Percentiles rank a stretch among this genome's conserved stretches.
phyloP scores from a whole-genome alignment of 92 coral and sea anemone genomes.

The Paramuricea clavata region DNA sequence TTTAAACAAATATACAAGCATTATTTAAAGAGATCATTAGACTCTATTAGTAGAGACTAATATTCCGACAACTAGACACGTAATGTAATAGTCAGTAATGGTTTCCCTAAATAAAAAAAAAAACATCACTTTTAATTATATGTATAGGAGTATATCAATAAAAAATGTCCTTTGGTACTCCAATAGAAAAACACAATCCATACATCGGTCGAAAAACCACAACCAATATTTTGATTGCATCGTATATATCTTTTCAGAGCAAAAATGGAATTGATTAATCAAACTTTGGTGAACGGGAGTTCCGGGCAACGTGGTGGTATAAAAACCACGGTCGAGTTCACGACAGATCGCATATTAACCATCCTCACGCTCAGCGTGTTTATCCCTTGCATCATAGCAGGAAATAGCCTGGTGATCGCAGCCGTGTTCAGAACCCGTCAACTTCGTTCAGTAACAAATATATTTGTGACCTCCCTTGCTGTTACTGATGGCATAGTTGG shows the following conservation, averaged over 20 bases:
- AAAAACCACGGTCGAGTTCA: neutral
- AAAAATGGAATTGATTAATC: neutral
- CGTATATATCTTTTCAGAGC: neutral
- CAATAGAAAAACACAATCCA: no score
- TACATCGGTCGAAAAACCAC: no score
- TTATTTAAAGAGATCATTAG: neutral
- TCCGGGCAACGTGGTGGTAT: neutral
- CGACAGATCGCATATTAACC: slow-evolving; percentile 18
- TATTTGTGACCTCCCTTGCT: slow-evolving; percentile 29
- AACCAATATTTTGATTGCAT: neutral
- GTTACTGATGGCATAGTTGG: slow-evolving; percentile 26
- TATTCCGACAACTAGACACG: neutral
- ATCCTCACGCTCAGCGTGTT: slow-evolving; percentile 3
- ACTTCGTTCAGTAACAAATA: slow-evolving; percentile 24
- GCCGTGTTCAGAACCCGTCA: slow-evolving; percentile 14
- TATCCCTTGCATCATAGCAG: slow-evolving; percentile 30
- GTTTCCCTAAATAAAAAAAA: no score
- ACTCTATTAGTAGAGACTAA: neutral
- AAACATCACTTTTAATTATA: no score
- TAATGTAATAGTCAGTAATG: neutral
- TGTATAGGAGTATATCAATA: neutral
- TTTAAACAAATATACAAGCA: no score
- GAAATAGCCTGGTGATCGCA: slow-evolving; percentile 7
- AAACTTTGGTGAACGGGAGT: slow-evolving; percentile 6
- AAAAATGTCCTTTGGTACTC: neutral